A percentile compares a stretch with the other conserved stretches of the same genome.
phyloP scores from a whole-genome alignment of 2,797 vertebrate species.

The Spea hammondii region DNA sequence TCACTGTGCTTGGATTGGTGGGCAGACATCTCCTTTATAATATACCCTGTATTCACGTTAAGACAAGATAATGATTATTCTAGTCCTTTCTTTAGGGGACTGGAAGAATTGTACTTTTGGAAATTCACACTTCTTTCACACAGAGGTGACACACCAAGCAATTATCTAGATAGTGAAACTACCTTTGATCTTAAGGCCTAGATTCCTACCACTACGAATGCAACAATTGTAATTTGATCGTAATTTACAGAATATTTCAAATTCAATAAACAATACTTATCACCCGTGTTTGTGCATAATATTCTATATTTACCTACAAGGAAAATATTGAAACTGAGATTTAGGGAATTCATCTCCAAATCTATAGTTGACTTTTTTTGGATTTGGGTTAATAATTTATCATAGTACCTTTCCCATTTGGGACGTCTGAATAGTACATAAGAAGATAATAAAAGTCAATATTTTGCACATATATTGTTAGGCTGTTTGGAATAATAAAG shows the following conservation, averaged over 20 bases:
- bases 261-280: slow-evolving; percentile 17
- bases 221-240: slow-evolving; percentile 18
- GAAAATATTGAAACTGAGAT: background rate
- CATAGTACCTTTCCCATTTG: background rate
- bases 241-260: slow-evolving; percentile 24
- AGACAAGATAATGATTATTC: slow-evolving; percentile 71
- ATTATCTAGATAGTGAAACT: slow-evolving; percentile 58
- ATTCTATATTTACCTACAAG: background rate
- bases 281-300: slow-evolving; percentile 6
- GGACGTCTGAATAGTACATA: background rate
- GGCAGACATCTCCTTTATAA: slow-evolving; percentile 93
- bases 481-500: slow-evolving; percentile 12
- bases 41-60: slow-evolving; percentile 99
- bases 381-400: background rate
- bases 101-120: slow-evolving; percentile 16
- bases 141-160: slow-evolving; percentile 44
- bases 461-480: background rate
- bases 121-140: slow-evolving; percentile 21
- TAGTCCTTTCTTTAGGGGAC: slow-evolving; percentile 8
- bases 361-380: background rate
- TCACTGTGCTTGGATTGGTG: slow-evolving; percentile 74
- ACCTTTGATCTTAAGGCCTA: slow-evolving; percentile 57
- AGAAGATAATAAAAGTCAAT: slow-evolving; percentile 29
- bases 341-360: background rate
- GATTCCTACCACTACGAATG: slow-evolving; percentile 43